Base-by-base conservation (phyloP, 1,140 invertebrate genomes). In the Anoplophora glabripennis region DNA sequence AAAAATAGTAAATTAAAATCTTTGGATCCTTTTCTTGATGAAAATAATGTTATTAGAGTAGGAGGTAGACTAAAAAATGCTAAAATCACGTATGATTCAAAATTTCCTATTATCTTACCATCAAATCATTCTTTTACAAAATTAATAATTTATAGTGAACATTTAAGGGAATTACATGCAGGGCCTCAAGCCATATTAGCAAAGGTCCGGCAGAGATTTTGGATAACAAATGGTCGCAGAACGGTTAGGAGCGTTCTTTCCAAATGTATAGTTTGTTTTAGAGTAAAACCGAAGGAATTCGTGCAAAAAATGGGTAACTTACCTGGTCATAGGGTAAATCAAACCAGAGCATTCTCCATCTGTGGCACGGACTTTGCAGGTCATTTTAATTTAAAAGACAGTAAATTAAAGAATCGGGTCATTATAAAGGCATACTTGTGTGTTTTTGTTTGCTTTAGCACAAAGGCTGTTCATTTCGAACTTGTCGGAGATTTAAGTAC, bases 401-500 rank as follows among this genome's bases (percentile, higher is more conserved):
- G 57, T 36, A 67, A 66, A 35, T 59, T 65, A 10, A 60, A 72
- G 9, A 69, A 67, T 3, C 65, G 67, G 7, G 66, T 59, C 46
- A 64, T 64, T 5, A 53, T 62, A 0, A 80, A 80, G 55, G 72
- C 64, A 4, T 79, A 78, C 45, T 51, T 77, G 4, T 66, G 67
- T 15, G 17, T 79, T 11, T 79, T 79, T 63, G 58, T 77, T 0
- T 79, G 77, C 61, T 73, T 77, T 53, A 59, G 63, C 0, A 76
- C 77, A 3, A 71, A 71, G 48, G 76, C 73, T 1, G 62, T 77
- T 17, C 77, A 79, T 53, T 51, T 80, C 10, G 76, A 79, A 61
- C 15, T 74, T 4, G 72, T 74, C 1, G 46, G 57, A 3, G 67
- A 75, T 55, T 38, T 77, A n/a, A 53, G 49, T 10, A 51, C 40